Evolutionary conservation across 2,888 invertebrate genomes (phyloP).

Genomic region (Cephus runcator): DNA sequence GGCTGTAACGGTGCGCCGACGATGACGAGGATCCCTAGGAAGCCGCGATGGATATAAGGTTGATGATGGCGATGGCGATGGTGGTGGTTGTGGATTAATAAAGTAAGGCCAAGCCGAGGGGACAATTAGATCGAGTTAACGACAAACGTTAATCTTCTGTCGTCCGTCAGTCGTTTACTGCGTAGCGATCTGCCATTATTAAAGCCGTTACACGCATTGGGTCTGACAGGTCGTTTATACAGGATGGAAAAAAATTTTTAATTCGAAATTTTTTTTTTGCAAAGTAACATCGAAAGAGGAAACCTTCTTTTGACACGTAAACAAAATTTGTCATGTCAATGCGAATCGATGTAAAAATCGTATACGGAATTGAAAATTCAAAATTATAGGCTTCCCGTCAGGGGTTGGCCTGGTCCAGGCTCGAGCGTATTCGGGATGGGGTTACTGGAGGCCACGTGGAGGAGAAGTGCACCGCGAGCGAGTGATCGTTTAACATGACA

Average conservation of each 20-base stretch:
- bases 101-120: constrained; percentile 56
- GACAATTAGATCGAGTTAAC: constrained; percentile 66
- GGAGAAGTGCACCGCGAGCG: neutral
- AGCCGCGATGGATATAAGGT: neutral
- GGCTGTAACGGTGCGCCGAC: neutral
- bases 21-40: neutral
- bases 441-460: neutral
- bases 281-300: neutral
- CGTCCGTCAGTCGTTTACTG: constrained; percentile 65
- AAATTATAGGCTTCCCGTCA: neutral
- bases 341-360: neutral
- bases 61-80: constrained; percentile 31
- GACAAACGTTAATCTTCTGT: constrained; percentile 63
- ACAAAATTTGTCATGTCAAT: neutral
- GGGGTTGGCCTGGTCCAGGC: neutral
- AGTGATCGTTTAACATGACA: constrained; percentile 57
- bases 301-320: too few relatives aligned
- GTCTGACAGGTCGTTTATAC: constrained; percentile 21
- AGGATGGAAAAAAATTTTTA: neutral
- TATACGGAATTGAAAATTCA: neutral
- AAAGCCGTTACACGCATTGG: constrained; percentile 57
- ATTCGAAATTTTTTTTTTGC: neutral
- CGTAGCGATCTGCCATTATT: constrained; percentile 63
- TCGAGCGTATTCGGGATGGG: neutral
- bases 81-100: constrained; percentile 55